Percentiles rank a stretch among this genome's conserved stretches.
phyloP scores from a whole-genome alignment of 2,888 invertebrate species.

The Alloplasta piceator region DNA sequence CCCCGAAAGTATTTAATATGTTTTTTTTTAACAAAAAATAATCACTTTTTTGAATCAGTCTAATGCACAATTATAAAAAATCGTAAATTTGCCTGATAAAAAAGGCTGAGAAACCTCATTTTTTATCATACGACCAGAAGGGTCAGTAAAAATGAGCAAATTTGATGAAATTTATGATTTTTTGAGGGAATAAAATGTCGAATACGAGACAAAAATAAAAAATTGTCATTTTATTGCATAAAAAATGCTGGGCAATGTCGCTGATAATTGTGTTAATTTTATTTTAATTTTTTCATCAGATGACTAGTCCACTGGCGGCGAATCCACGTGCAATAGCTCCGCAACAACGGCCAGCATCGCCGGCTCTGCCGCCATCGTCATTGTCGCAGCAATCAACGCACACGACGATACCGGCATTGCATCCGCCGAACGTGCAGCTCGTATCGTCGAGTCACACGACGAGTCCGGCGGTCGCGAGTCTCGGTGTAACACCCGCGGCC shows the following conservation, averaged over 20 bases:
- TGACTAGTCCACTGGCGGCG: constrained; percentile 83
- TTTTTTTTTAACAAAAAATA: no score
- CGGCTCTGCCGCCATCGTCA: constrained; percentile 82
- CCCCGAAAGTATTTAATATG: no score
- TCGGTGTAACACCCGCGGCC: constrained; percentile 85
- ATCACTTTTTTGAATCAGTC: no score
- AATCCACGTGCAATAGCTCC: constrained; percentile 84
- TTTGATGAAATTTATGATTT: no score
- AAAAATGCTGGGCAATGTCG: no score
- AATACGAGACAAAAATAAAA: no score
- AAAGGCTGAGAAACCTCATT: no score
- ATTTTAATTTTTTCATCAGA: constrained; percentile 70
- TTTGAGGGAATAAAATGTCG: no score
- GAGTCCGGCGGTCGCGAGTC: constrained; percentile 84
- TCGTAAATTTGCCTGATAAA: no score
- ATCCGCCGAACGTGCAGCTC: constrained; percentile 83
- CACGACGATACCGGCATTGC: constrained; percentile 80
- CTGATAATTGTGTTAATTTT: no score
- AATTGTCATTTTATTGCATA: no score
- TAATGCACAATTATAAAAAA: no score
- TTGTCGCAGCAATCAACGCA: constrained; percentile 80
- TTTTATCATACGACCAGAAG: neutral
- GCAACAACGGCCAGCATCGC: constrained; percentile 85
- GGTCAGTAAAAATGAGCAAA: neutral
- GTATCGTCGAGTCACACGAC: constrained; percentile 83